Base-by-base conservation (phyloP, 2,113 vertebrate species). In the Regulus satrapa region DNA sequence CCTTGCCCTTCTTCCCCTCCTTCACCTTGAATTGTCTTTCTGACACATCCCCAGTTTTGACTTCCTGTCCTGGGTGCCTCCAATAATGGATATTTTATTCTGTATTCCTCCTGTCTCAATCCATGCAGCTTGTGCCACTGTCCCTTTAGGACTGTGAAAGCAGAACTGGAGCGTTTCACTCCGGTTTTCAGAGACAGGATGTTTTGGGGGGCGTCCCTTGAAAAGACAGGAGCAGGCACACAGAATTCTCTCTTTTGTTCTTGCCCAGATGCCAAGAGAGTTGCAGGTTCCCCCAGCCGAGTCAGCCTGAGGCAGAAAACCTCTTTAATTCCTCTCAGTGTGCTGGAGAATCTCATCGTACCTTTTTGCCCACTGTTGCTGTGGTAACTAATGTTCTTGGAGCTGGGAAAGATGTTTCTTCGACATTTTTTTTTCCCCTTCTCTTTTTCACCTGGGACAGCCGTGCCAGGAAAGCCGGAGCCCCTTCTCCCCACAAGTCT, bases 81-180 rank as follows among this genome's bases (percentile, higher is more conserved):
- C 19, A 21, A n/a, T 43, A 28, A 18, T 6, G 25, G 8, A 5
- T 12, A 1, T 7, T 34, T 18, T 9, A 7, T 59, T 46, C 41
- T 19, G 1, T 3, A 10, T 36, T 58, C 18, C 54, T 23, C 4
- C 72, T 14, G 1, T 2, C 14, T 18, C 25, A 5, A 23, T 21
- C 54, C 71, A 9, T 1, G 2, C 41, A 10, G 32, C 29, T 34
- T 7, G 7, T 29, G 32, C 19, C 10, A 1, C 32, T 10, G 24
- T 23, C 54, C 52, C 19, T 34, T 34, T 11, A 6, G 71, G 36
- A 32, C 17, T 6, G 1, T 12, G 67, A 23, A 31, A 40, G 36
- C 31, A 21, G 18, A n/a, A 12, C 71, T 1, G 3, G 40, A 28
- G 10, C 3, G 40, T 46, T 58, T 36, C 7, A 8, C 14, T 13